A percentile compares a stretch with the other conserved stretches of the same genome.
These are phyloP conservation scores for Lypha dubia DNA, from an alignment of 2,888 invertebrate genomes.

Conservation along the genomic window DNA sequence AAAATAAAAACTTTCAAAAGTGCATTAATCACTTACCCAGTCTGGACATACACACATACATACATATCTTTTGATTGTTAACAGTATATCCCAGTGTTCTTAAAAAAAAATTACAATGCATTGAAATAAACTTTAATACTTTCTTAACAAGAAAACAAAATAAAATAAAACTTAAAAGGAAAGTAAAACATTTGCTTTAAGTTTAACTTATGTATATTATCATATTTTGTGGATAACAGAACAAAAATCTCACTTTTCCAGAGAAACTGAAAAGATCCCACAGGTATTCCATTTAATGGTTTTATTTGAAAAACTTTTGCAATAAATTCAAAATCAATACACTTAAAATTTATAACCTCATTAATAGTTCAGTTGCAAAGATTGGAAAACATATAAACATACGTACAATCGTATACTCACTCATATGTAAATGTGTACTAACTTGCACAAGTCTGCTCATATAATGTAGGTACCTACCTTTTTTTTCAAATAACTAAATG, in stretches of 20 bases:
- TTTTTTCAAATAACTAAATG: slow-evolving; percentile 32
- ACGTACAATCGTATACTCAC: too few species aligned
- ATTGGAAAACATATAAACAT: neutral
- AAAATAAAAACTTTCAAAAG: too few species aligned
- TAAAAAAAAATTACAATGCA: too few species aligned
- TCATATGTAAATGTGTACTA: neutral
- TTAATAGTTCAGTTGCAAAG: slow-evolving; percentile 67
- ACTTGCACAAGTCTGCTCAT: neutral
- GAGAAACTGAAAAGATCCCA: slow-evolving; percentile 40
- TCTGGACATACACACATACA: too few species aligned
- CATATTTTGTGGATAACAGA: neutral
- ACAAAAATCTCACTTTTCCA: neutral
- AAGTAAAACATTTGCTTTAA: neutral
- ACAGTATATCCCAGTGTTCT: too few species aligned
- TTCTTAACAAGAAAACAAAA: neutral
- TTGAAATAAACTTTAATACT: too few species aligned
- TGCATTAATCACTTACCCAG: too few species aligned
- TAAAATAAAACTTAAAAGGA: too few species aligned
- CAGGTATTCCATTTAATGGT: slow-evolving; percentile 62
- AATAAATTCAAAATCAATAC: slow-evolving; percentile 72
- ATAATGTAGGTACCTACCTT: neutral
- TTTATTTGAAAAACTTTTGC: slow-evolving; percentile 63
- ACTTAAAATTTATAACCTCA: slow-evolving; percentile 73
- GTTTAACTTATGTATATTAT: neutral
- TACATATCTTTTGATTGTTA: too few species aligned